Percentiles rank a stretch among this genome's conserved stretches.
These are phyloP conservation scores for Conus betulinus DNA, from an alignment of 1,140 invertebrate genomes.

Conservation along the genomic window DNA sequence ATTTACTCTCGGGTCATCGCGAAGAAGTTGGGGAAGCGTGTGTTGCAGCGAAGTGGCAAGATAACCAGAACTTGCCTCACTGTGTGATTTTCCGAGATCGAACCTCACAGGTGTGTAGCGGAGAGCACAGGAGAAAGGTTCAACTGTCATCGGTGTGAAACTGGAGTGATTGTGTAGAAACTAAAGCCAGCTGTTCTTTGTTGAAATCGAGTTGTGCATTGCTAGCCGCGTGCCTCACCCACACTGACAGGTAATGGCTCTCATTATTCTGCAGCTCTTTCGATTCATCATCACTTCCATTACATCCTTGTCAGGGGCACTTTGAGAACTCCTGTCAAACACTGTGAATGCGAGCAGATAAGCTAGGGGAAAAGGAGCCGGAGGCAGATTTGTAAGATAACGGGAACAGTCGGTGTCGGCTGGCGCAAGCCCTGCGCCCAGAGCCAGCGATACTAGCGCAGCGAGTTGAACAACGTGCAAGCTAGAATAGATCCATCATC, in stretches of 20 bases:
- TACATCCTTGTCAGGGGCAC: too few species aligned
- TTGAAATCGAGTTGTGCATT: conserved; percentile 22
- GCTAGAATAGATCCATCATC: conserved; percentile 30
- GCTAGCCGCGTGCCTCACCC: conserved; percentile 2
- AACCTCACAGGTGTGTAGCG: conserved; percentile 26
- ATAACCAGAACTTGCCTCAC: conserved; percentile 26
- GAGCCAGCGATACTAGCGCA: conserved; percentile 16
- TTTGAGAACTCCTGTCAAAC: too few species aligned
- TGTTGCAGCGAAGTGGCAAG: conserved; percentile 26
- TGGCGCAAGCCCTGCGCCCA: conserved; percentile 11
- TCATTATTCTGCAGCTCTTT: conserved; percentile 24
- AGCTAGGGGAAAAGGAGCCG: too few species aligned
- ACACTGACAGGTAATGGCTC: conserved; percentile 1
- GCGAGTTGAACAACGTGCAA: conserved; percentile 29
- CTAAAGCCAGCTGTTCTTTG: conserved; percentile 24
- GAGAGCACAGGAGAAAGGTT: background rate
- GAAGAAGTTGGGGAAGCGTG: conserved; percentile 36
- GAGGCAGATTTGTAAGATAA: too few species aligned
- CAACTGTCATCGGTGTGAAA: conserved; percentile 3
- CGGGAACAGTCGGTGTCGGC: background rate
- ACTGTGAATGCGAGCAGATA: too few species aligned
- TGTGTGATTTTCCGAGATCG: background rate
- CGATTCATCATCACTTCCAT: background rate
- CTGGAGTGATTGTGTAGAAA: conserved; percentile 8
- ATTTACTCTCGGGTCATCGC: conserved; percentile 33